Conservation (phyloP, 2,888 invertebrate species). For the Aphidius colemani region DNA sequence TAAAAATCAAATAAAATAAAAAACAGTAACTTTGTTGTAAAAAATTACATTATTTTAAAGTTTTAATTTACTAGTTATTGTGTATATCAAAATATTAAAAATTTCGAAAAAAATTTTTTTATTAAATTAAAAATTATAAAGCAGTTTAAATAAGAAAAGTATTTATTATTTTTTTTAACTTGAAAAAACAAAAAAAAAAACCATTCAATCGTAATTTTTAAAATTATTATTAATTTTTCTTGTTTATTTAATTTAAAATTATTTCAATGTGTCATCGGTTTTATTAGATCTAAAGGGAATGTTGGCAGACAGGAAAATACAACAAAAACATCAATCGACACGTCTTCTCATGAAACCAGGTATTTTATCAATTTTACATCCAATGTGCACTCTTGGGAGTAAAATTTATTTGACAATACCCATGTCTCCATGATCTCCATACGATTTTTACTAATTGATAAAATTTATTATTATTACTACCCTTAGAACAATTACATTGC, state of each 20-base stretch:
- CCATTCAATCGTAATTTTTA: neutral
- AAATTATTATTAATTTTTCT: too few relatives aligned
- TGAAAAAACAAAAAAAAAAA: neutral
- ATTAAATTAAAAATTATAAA: too few relatives aligned
- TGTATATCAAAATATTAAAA: neutral
- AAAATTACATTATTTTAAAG: neutral
- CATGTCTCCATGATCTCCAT: too few relatives aligned
- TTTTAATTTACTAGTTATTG: slow-evolving; percentile 3
- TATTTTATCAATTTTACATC: slow-evolving; percentile 39
- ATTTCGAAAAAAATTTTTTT: too few relatives aligned
- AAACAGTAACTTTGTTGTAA: neutral
- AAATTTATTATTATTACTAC: slow-evolving; percentile 6
- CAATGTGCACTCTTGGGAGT: slow-evolving; percentile 11
- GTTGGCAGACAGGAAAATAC: slow-evolving; percentile 49
- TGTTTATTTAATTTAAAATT: slow-evolving; percentile 1
- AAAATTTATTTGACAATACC: slow-evolving; percentile 4
- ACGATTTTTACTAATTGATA: neutral
- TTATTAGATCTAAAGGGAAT: slow-evolving; percentile 55
- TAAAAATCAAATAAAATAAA: neutral
- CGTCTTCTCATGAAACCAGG: slow-evolving; percentile 47
- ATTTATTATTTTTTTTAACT: neutral
- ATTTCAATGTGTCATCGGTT: slow-evolving; percentile 43
- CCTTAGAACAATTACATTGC: slow-evolving; percentile 22
- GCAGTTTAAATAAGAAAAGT: too few relatives aligned
- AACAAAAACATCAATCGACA: slow-evolving; percentile 38